Conservation (phyloP, 1,140 invertebrate species). For the Orius insidiosus region DNA sequence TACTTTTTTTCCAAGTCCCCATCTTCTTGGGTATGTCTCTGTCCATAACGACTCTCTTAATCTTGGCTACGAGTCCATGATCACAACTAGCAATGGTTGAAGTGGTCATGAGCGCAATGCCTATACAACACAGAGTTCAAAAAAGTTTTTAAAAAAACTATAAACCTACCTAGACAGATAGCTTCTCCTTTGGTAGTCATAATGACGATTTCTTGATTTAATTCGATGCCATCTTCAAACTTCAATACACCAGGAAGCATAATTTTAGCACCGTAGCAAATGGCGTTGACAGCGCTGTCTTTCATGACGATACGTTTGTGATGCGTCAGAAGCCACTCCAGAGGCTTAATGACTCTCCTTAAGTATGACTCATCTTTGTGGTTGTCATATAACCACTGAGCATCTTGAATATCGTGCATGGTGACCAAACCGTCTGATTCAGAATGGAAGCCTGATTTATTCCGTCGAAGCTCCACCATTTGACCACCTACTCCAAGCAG, state of each 20-base stretch:
- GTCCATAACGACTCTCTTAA: slow-evolving; percentile 99
- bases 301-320: slow-evolving; percentile 98
- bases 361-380: slow-evolving; percentile 92
- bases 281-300: slow-evolving; percentile 93
- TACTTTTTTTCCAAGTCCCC: slow-evolving; percentile 87
- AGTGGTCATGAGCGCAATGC: slow-evolving; percentile 93
- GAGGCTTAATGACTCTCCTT: slow-evolving; percentile 77
- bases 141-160: slow-evolving; percentile 3
- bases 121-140: slow-evolving; percentile 31
- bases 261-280: slow-evolving; percentile 97
- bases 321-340: slow-evolving; percentile 76
- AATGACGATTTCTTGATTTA: slow-evolving; percentile 95
- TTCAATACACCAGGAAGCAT: slow-evolving; percentile 90
- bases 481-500: slow-evolving; percentile 90
- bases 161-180: slow-evolving; percentile 54
- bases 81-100: slow-evolving; percentile 95
- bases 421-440: slow-evolving; percentile 81
- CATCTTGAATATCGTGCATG: slow-evolving; percentile 97
- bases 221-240: slow-evolving; percentile 94
- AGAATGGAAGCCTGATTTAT: slow-evolving; percentile 69
- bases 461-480: slow-evolving; percentile 92
- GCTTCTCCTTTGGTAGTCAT: slow-evolving; percentile 98
- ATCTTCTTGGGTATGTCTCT: slow-evolving; percentile 90
- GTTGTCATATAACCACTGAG: slow-evolving; percentile 94
- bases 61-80: slow-evolving; percentile 94